Conservation (phyloP, 2,113 vertebrate genomes). For the Bucco capensis region DNA sequence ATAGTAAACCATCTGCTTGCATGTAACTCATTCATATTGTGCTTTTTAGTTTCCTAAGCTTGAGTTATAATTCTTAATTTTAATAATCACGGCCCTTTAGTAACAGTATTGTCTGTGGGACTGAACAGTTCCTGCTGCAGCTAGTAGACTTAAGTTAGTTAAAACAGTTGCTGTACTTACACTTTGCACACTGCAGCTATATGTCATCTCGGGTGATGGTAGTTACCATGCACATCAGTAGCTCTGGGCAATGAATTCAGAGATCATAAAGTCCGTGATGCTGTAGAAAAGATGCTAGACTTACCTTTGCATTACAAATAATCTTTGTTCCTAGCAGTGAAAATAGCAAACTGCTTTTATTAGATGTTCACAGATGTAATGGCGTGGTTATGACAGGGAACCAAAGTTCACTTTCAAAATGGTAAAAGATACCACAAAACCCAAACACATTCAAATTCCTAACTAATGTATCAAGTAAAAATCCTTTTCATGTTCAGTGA, state of each 20-base stretch:
- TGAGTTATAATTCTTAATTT: not conserved
- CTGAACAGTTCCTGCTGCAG: not conserved
- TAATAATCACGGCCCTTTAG: not conserved
- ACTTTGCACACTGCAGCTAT: accelerated
- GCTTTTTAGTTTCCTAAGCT: not conserved
- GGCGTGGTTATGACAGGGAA: not conserved
- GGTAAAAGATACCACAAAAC: not conserved
- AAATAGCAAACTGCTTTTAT: not conserved
- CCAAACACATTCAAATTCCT: accelerated
- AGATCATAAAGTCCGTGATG: accelerated
- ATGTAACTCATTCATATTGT: accelerated
- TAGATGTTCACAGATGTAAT: not conserved
- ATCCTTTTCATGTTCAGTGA: not conserved
- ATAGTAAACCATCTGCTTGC: not conserved
- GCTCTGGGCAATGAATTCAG: not conserved
- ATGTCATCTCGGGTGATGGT: not conserved
- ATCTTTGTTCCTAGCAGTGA: not conserved
- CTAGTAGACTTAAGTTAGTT: not conserved
- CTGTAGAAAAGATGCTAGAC: not conserved
- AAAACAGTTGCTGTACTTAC: not conserved
- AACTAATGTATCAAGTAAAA: not conserved
- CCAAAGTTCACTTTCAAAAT: not conserved
- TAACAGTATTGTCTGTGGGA: not conserved
- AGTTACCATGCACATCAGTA: accelerated
- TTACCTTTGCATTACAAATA: not conserved